These are phyloP conservation scores for Tetragnatha montana DNA, from an alignment of 2,888 invertebrate genomes.

Conservation along the genomic window DNA sequence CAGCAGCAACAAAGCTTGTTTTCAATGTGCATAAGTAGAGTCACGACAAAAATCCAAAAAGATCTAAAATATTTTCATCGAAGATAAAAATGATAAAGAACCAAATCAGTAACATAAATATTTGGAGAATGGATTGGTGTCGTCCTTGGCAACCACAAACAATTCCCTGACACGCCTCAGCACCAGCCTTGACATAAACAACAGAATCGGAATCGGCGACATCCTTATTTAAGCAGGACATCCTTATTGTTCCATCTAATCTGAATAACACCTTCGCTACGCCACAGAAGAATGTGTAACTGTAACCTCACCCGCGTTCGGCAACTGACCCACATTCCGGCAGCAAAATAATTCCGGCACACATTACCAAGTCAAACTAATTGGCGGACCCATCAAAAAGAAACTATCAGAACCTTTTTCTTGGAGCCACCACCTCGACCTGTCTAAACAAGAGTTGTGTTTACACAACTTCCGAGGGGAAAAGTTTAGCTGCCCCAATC, in stretches of 20 bases:
- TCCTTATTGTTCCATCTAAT: constrained; percentile 21
- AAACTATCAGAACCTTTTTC: background rate
- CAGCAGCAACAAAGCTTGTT: no score
- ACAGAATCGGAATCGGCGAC: no score
- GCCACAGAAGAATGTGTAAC: constrained; percentile 35
- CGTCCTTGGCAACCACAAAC: no score
- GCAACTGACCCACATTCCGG: constrained; percentile 41
- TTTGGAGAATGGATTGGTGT: no score
- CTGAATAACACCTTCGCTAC: constrained; percentile 10
- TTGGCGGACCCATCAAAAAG: constrained; percentile 25
- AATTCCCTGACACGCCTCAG: no score
- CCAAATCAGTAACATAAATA: no score
- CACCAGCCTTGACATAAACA: no score
- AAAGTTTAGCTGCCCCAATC: background rate
- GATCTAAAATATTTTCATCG: no score
- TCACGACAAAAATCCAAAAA: no score
- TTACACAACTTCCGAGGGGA: background rate
- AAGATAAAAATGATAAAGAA: no score
- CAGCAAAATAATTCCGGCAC: constrained; percentile 46
- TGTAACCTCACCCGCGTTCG: constrained; percentile 60
- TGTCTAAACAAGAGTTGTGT: background rate
- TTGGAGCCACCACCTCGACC: background rate
- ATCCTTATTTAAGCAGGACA: no score
- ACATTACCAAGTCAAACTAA: constrained; percentile 45
- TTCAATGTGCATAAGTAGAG: no score